Evolutionary conservation across 2,888 invertebrate species (phyloP).

Genomic region (Alloscopus bannaensis): DNA sequence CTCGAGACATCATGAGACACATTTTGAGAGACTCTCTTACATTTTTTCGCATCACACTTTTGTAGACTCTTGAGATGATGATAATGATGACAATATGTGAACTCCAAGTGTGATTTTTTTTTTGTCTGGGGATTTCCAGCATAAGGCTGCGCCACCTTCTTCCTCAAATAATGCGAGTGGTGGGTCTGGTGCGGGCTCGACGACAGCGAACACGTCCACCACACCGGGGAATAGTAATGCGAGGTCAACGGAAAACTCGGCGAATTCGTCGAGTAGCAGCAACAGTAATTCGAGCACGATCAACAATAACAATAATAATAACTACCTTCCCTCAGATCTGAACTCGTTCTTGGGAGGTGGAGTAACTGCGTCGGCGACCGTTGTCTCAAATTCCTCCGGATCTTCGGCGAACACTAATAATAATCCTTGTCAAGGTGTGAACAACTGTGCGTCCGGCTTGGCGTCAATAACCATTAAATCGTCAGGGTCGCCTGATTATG

Average conservation of each 20-base stretch:
- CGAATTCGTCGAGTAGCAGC: constrained; percentile 47
- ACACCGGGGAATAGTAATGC: constrained; percentile 75
- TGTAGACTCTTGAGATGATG: no score
- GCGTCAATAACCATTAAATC: constrained; percentile 67
- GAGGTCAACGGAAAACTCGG: constrained; percentile 37
- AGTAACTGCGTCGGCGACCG: constrained; percentile 40
- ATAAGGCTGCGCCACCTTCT: constrained; percentile 84
- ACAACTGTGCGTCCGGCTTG: constrained; percentile 26
- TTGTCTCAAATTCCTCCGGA: constrained; percentile 59
- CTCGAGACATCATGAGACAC: no score
- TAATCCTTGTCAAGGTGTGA: constrained; percentile 45
- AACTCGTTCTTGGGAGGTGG: constrained; percentile 64
- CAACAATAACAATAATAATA: constrained; percentile 68
- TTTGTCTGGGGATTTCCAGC: no score
- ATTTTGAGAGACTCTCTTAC: no score
- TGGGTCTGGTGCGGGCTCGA: constrained; percentile 75
- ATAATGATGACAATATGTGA: no score
- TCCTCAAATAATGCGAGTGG: constrained; percentile 77
- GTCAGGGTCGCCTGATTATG: constrained; percentile 82
- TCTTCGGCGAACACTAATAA: constrained; percentile 47
- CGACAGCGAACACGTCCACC: constrained; percentile 27
- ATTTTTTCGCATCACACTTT: no score
- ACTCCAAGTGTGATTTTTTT: no score
- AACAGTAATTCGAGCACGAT: constrained; percentile 53
- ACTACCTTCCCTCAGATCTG: constrained; percentile 68